Percentiles rank a stretch among this genome's conserved stretches.
Evolutionary conservation across 64 coral and sea anemone genomes (phyloP).

Genomic region (Stylophora pistillata): DNA sequence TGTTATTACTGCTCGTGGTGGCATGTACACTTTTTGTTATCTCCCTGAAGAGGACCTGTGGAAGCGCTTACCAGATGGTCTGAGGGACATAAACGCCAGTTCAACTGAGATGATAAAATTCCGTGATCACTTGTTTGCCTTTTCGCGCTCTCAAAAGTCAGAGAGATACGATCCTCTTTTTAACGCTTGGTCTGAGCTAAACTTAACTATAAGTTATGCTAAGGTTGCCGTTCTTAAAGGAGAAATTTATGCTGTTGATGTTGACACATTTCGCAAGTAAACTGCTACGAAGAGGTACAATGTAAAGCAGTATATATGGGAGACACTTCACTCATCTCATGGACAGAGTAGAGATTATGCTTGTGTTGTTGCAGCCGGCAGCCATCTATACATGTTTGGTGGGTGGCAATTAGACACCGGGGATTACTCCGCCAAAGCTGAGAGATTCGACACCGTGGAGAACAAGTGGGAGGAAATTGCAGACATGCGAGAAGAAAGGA

Average conservation of each 20-base stretch:
- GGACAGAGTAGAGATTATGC: neutral
- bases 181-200: neutral
- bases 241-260: neutral
- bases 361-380: neutral
- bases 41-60: neutral
- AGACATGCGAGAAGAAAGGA: neutral
- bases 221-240: neutral
- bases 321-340: neutral
- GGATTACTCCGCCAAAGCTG: neutral
- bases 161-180: neutral
- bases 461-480: neutral
- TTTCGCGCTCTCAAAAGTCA: neutral
- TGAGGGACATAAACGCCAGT: neutral
- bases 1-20: neutral
- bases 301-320: neutral
- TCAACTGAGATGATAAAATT: neutral
- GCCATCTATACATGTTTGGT: neutral
- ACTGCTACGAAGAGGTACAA: neutral
- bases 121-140: neutral
- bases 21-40: neutral
- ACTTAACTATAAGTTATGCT: neutral
- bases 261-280: too few relatives aligned
- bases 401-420: accelerated
- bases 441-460: neutral
- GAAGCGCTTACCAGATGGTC: neutral